Evolutionary conservation across 1,140 invertebrate species (phyloP).

Genomic region (Halotydeus destructor): DNA sequence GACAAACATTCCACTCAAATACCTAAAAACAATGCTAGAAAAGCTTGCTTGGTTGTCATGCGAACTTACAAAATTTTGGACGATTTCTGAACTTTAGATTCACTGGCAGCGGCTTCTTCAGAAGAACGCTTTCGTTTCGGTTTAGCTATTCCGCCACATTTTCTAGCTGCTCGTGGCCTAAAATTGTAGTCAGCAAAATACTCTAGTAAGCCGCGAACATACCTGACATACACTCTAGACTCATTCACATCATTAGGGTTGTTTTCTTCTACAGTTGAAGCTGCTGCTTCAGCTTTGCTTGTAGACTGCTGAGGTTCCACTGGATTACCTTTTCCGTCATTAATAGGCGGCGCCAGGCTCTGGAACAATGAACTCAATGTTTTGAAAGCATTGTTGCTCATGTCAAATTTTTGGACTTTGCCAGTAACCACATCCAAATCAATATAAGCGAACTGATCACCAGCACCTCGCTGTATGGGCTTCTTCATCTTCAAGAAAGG

Average conservation of each 20-base stretch:
- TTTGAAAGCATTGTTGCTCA: constrained; percentile 1
- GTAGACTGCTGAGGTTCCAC: too few species aligned
- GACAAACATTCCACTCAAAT: constrained; percentile 20
- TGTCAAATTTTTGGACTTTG: not conserved
- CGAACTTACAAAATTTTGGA: not conserved
- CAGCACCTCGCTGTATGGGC: constrained; percentile 13
- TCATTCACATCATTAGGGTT: too few species aligned
- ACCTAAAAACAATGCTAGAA: constrained; percentile 5
- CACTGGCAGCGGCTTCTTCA: too few species aligned
- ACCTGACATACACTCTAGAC: too few species aligned
- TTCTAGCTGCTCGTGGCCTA: not conserved
- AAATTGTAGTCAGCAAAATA: not conserved
- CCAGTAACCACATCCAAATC: not conserved
- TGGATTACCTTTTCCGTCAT: not conserved
- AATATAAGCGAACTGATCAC: not conserved
- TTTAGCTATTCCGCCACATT: not conserved
- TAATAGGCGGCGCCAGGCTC: not conserved
- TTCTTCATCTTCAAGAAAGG: constrained; percentile 23
- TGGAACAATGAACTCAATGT: not conserved
- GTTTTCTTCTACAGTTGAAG: too few species aligned
- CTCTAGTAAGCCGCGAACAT: too few species aligned
- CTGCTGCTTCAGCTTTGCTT: too few species aligned
- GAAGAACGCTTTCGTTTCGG: not conserved
- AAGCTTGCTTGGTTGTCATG: not conserved
- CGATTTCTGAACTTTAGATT: too few species aligned